Evolutionary conservation across 2,888 invertebrate genomes (phyloP).

Genomic region (Ethmia dodecea): DNA sequence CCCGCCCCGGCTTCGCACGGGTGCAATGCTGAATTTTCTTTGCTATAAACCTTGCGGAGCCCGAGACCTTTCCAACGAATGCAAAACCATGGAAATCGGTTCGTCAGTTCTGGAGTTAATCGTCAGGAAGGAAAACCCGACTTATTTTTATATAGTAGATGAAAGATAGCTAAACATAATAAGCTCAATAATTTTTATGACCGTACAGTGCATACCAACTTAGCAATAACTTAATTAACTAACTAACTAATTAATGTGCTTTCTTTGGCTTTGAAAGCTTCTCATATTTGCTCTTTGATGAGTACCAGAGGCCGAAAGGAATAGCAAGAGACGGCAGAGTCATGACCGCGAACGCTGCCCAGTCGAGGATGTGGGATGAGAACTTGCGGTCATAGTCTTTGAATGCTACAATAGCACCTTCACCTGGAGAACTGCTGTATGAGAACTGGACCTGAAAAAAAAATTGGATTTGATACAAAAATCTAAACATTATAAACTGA

Average conservation of each 20-base stretch:
- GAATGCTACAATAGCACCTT: slow-evolving; percentile 95
- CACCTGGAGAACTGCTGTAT: slow-evolving; percentile 93
- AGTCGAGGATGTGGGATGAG: slow-evolving; percentile 97
- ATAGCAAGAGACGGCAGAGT: slow-evolving; percentile 95
- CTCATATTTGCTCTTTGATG: slow-evolving; percentile 96
- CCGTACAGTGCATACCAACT: slow-evolving; percentile 39
- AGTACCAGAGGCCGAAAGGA: slow-evolving; percentile 96
- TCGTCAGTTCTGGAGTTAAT: no score
- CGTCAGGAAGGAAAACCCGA: no score
- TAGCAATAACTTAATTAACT: slow-evolving; percentile 37
- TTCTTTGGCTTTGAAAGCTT: slow-evolving; percentile 86
- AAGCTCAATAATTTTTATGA: no score
- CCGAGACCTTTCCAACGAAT: no score
- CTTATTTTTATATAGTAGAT: no score
- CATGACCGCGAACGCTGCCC: slow-evolving; percentile 98
- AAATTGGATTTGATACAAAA: slow-evolving; percentile 3
- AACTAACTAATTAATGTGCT: slow-evolving; percentile 53
- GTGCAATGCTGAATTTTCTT: no score
- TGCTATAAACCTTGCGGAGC: no score
- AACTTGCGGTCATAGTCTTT: slow-evolving; percentile 97
- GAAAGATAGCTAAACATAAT: no score
- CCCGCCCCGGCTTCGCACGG: no score
- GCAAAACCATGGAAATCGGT: no score
- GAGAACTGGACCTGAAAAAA: slow-evolving; percentile 82
- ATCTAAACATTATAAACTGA: no score